Base-by-base conservation (phyloP, 2,797 vertebrate species). In the Poeciliopsis turneri region DNA sequence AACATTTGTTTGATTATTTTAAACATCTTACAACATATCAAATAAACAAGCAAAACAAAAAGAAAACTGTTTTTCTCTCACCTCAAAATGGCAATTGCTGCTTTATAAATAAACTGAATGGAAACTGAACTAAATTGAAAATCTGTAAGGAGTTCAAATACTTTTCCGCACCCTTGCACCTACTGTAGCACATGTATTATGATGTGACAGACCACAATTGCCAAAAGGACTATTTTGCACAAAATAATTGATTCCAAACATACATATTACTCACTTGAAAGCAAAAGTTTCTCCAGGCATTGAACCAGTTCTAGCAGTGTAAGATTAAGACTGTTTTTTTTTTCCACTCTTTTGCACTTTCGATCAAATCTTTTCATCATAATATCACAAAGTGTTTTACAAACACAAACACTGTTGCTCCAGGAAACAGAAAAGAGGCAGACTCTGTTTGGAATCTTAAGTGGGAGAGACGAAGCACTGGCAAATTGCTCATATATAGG, bases 401-500 rank as follows among this genome's bases (percentile, higher is more conserved):
- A 76, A 81, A 86, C 66, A 68, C 28, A 8, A 28, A 64, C 71
- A 64, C 33, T 81, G 70, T 77, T 57, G 80, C 83, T 83, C 45
- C 68, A 79, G 75, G 59, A 88, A 77, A 76, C 25, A 66, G 66
- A 85, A 75, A 49, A 69, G 49, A 83, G 66, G 11, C 80, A 78
- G 79, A 33, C 64, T 75, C 55, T 82, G 76, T 85, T 78, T 88
- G 69, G 73, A 84, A 79, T 88, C 28, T 84, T 81, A 80, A 83
- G 82, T 82, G 77, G 80, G 79, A 78, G 72, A 86, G 68, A 78
- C 86, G 72, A 79, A 76, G 80, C 85, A 59, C 76, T 79, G 72
- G 80, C 81, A 89, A 76, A 85, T 87, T 68, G 77, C 66, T 86
- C 79, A 84, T 80, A 90, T 88, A 73, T 90, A 91, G 90, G 89